Percentiles rank a stretch among this genome's conserved stretches.
These are phyloP conservation scores for Drosophila birchii DNA, from an alignment of 2,888 invertebrate species.

Conservation along the genomic window DNA sequence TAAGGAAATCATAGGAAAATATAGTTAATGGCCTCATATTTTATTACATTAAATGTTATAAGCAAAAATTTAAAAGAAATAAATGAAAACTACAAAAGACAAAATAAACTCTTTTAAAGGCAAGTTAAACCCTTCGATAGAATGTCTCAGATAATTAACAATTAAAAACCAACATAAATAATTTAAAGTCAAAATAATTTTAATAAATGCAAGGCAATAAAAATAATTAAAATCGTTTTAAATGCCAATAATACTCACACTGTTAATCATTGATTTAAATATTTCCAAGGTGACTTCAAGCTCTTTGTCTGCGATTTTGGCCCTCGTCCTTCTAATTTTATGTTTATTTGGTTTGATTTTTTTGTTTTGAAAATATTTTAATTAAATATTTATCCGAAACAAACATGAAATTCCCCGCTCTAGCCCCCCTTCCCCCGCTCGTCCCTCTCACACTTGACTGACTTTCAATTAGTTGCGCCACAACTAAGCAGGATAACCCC, in stretches of 20 bases:
- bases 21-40: no score
- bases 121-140: no score
- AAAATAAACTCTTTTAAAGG: no score
- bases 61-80: no score
- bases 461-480: conserved; percentile 83
- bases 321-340: conserved; percentile 1
- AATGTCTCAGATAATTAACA: no score
- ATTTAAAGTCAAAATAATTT: not conserved
- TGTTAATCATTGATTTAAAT: not conserved
- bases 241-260: not conserved
- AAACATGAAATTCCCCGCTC: conserved; percentile 33
- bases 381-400: conserved; percentile 74
- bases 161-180: not conserved
- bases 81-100: no score
- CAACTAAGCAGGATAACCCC: conserved; percentile 51
- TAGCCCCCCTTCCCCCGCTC: not conserved
- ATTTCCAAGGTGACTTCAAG: not conserved
- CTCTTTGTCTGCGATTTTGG: not conserved
- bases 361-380: conserved; percentile 65
- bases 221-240: not conserved
- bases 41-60: no score
- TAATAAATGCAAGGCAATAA: not conserved
- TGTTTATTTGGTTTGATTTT: not conserved
- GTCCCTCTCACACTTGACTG: conserved; percentile 72
- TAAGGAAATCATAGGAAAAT: not conserved